Percentiles rank a stretch among this genome's conserved stretches.
Conservation (phyloP, 2,888 invertebrate genomes). For the Pristionchus japonicus region DNA sequence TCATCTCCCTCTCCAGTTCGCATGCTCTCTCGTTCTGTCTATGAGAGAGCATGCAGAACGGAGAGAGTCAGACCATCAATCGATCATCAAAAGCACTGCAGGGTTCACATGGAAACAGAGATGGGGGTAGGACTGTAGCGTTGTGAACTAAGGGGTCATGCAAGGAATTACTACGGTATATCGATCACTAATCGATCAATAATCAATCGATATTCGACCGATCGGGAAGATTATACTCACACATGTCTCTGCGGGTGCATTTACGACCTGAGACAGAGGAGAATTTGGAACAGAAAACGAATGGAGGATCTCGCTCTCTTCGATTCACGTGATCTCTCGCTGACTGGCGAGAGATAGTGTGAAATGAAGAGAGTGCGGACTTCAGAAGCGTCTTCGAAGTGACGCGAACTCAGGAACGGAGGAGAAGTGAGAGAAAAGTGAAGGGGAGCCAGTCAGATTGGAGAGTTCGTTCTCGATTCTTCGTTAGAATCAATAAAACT, state of each 20-base stretch:
- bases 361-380: background rate
- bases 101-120: too few species aligned
- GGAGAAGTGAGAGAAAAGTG: background rate
- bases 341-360: too few species aligned
- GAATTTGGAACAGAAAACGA: background rate
- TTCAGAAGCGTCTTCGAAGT: background rate
- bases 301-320: too few species aligned
- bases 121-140: too few species aligned
- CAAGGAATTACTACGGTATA: background rate
- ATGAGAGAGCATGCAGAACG: background rate
- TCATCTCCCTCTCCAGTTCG: too few species aligned
- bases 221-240: slow-evolving; percentile 31
- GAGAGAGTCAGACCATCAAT: background rate
- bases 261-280: slow-evolving; percentile 55
- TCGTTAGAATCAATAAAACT: background rate
- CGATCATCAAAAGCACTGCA: background rate
- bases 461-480: background rate
- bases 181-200: too few species aligned
- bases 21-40: too few species aligned
- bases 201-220: background rate
- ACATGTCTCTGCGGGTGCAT: slow-evolving; percentile 61
- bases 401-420: slow-evolving; percentile 15
- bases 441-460: background rate
- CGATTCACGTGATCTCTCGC: too few species aligned
- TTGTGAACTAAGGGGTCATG: background rate